phyloP scores from a whole-genome alignment of 2,888 invertebrate species.

The Flexamia atlantica region DNA sequence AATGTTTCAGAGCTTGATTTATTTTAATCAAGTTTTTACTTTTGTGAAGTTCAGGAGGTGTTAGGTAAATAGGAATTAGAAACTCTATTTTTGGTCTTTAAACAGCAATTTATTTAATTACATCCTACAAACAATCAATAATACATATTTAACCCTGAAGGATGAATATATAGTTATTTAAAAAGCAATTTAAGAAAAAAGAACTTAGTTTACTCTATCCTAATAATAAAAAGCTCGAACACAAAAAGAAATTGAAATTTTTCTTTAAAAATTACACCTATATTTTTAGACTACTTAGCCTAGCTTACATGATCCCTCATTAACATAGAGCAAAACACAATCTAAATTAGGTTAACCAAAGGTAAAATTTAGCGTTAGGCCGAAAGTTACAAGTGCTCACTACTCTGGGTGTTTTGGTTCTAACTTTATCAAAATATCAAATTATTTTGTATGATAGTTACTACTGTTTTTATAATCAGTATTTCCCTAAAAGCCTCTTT shows the following conservation, averaged over 20 bases:
- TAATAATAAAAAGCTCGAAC: slow-evolving; percentile 49
- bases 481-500: slow-evolving; percentile 38
- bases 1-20: background rate
- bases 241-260: slow-evolving; percentile 47
- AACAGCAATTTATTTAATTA: slow-evolving; percentile 49
- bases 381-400: slow-evolving; percentile 54
- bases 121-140: slow-evolving; percentile 51
- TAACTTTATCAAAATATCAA: slow-evolving; percentile 42
- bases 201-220: slow-evolving; percentile 49
- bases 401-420: slow-evolving; percentile 35
- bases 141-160: slow-evolving; percentile 52
- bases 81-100: slow-evolving; percentile 39
- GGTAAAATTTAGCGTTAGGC: slow-evolving; percentile 51
- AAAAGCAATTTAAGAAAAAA: slow-evolving; percentile 42
- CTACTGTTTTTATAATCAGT: background rate
- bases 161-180: slow-evolving; percentile 44
- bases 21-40: background rate
- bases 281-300: slow-evolving; percentile 49
- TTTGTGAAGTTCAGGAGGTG: background rate
- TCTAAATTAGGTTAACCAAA: slow-evolving; percentile 49
- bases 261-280: slow-evolving; percentile 42
- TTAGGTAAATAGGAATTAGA: slow-evolving; percentile 29
- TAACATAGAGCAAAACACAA: slow-evolving; percentile 53
- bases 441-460: slow-evolving; percentile 14
- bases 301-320: slow-evolving; percentile 53